Evolutionary conservation across 2,888 invertebrate species (phyloP).

Genomic region (Drosophila peninsularis): DNA sequence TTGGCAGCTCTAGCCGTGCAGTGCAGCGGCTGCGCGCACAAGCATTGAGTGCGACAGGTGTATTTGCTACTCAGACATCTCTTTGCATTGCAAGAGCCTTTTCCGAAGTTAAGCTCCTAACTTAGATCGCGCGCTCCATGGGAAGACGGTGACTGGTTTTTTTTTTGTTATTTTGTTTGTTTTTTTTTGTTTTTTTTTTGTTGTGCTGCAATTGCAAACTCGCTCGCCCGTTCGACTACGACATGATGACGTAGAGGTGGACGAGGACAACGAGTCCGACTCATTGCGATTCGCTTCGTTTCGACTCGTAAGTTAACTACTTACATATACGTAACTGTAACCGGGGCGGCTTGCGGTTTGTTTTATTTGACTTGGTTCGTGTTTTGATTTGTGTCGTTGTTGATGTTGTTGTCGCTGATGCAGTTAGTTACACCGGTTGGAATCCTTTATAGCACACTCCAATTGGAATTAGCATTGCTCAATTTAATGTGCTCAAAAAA

Average conservation of each 20-base stretch:
- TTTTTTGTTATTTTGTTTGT: background rate
- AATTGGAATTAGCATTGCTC: background rate
- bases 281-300: background rate
- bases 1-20: conserved; percentile 8
- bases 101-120: conserved; percentile 14
- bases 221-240: conserved; percentile 9
- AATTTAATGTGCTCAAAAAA: background rate
- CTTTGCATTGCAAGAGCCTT: conserved; percentile 22
- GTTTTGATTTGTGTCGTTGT: conserved; percentile 6
- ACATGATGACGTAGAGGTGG: too few relatives aligned
- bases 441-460: background rate
- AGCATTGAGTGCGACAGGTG: conserved; percentile 68
- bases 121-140: conserved; percentile 26
- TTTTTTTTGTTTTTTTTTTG: background rate
- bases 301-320: conserved; percentile 3
- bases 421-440: conserved; percentile 18
- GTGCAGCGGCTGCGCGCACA: conserved; percentile 39
- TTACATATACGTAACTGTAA: conserved; percentile 37
- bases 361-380: conserved; percentile 11
- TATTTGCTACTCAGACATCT: conserved; percentile 70
- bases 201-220: conserved; percentile 31
- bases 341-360: conserved; percentile 23
- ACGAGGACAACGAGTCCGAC: background rate
- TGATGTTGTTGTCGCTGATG: background rate
- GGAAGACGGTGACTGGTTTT: conserved; percentile 50